Evolutionary conservation across 2,888 invertebrate genomes (phyloP), one percentile per base, ranked within the genome.

Genomic region (Noctua comes): DNA sequence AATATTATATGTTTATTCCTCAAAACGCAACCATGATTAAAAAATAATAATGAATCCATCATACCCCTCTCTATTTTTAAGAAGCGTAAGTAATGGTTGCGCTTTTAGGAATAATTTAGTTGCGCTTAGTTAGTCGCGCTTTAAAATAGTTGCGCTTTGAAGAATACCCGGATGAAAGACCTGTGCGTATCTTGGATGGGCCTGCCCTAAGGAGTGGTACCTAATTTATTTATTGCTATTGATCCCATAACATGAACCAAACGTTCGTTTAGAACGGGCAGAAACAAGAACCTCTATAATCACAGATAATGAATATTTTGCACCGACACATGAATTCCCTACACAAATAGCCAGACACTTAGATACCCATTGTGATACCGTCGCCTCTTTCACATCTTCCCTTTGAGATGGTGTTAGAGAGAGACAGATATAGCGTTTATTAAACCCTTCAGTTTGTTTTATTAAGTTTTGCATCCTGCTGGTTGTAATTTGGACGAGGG

Each of bases 201-300:
- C 36, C 36, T 36, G 36, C 36, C 36, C 36, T 36, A 24, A 36
- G 27, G 3, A 62, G 3, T 62, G 8, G 16, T 62, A n/a, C n/a
- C n/a, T n/a, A 62, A 31, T 31, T 62, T 62, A 3, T 62, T 54
- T 59, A 27, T 31, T 43, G 4, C 6, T 43, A 62, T 21, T 27
- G 16, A 24, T 76, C 77, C 65, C 40, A 13, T 68, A 40, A 51
- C 79, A 82, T 90, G 77, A 54, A 76, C 89, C 88, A 87, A 40
- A 65, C 72, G 48, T 70, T n/a, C 78, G 51, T 85, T 84, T 79
- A 81, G 75, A 79, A 82, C 43, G 77, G 68, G 54, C 76, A 85
- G 76, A 66, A 73, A 87, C 76, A 82, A 85, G 77, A 88, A 82
- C 80, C 86, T 82, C 80, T 83, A 79, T 83, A 81, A 83, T 88